Base-by-base conservation (phyloP, 1,140 invertebrate species). In the Scylla paramamosain region DNA sequence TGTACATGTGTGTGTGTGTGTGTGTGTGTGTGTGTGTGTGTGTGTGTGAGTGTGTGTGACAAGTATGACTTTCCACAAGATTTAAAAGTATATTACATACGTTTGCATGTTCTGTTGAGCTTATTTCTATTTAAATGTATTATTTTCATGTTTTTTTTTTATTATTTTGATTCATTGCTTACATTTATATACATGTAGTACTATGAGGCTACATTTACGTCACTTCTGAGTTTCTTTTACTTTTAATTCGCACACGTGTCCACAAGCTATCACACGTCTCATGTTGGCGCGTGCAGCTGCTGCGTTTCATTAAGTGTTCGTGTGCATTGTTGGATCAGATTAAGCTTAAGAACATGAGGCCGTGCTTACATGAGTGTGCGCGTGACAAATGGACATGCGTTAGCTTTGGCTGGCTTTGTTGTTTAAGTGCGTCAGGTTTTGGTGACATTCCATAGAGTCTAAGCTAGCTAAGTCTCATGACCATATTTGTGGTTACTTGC, bases 121-220 rank as follows among this genome's bases (percentile, higher is more conserved):
- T 82, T 82, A 82, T 82, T 82, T 25, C 1, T 25, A 29, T 84
- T 3, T 84, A 84, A 84, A 29, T 84, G 31, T 84, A 7, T 29
- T 84, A 7, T 29, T 82, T 82, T 82, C 1, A 25, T 28, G 28
- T 82, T 82, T 3, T 82, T 82, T 25, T 82, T 82, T 82, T 8
- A 82, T 82, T 82, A 82, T 82, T 82, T 25, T 82, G 16, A 8
- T 8, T 28, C 28, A 0, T 82, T 82, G 28, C 7, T 0, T 91
- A 91, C 48, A 46, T 91, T 10, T 46, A 91, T 46, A 91, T 91
- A 91, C 45, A 91, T 91, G 48, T 88, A 39, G 4, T 29, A 4
- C n/a, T 88, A 6, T 88, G 2, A 29, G 32, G n/a, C n/a, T 88
- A 88, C 16, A 88, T 88, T 29, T 88, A 88, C 32, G 14, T 88